These are phyloP conservation scores for Iphiclides podalirius DNA, from an alignment of 2,888 invertebrate species.

Conservation along the genomic window DNA sequence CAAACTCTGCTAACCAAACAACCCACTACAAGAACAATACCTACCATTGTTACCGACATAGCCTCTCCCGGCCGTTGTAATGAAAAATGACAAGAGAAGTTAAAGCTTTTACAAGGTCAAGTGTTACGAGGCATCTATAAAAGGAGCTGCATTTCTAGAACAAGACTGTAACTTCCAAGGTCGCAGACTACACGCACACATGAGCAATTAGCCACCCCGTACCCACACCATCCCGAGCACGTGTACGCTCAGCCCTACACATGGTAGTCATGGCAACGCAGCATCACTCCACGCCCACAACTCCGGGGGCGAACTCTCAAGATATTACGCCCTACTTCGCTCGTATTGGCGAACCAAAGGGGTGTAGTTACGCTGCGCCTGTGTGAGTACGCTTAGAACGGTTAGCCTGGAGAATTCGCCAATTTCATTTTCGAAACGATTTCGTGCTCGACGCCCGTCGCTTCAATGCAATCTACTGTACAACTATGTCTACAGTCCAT, in stretches of 20 bases:
- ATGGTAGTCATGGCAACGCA: constrained; percentile 82
- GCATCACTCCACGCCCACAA: constrained; percentile 81
- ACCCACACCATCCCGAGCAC: constrained; percentile 54
- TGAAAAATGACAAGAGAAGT: constrained; percentile 9
- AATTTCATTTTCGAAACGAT: constrained; percentile 45
- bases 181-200: constrained; percentile 52
- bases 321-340: constrained; percentile 78
- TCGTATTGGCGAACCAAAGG: constrained; percentile 76
- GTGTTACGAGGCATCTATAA: constrained; percentile 29
- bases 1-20: constrained; percentile 22
- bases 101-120: constrained; percentile 34
- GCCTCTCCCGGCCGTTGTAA: constrained; percentile 6
- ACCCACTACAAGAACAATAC: constrained; percentile 19
- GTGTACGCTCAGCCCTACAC: constrained; percentile 67
- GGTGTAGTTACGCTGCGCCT: constrained; percentile 60
- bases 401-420: constrained; percentile 49
- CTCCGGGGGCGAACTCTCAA: constrained; percentile 77
- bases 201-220: constrained; percentile 39
- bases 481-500: neutral
- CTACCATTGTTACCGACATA: constrained; percentile 18
- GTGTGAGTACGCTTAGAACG: constrained; percentile 60
- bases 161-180: constrained; percentile 75
- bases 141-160: constrained; percentile 40
- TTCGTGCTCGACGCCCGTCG: constrained; percentile 38
- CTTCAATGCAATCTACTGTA: constrained; percentile 38